Percentiles rank a stretch among this genome's conserved stretches.
These are phyloP conservation scores for Mimachlamys varia DNA, from an alignment of 2,888 invertebrate genomes.

Conservation along the genomic window DNA sequence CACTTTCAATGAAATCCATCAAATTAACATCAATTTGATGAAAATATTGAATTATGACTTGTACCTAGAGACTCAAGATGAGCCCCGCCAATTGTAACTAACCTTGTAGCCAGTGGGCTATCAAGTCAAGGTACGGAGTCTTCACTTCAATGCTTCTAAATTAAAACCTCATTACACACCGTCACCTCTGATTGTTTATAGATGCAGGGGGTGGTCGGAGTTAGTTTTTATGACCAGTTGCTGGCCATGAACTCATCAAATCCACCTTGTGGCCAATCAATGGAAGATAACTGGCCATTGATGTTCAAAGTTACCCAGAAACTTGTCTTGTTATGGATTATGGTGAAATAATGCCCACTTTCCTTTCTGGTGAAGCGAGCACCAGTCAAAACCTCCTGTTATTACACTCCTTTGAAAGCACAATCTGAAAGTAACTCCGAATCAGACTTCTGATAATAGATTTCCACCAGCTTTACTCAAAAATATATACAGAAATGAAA, in stretches of 20 bases:
- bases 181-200: slow-evolving; percentile 15
- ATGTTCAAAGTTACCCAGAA: slow-evolving; percentile 6
- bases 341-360: neutral
- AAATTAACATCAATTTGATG: slow-evolving; percentile 1
- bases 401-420: neutral
- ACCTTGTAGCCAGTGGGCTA: neutral
- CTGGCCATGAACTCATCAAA: slow-evolving; percentile 12
- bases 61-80: neutral
- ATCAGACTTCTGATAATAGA: neutral
- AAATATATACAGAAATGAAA: no score
- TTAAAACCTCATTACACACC: slow-evolving; percentile 4
- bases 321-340: slow-evolving; percentile 8
- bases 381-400: neutral
- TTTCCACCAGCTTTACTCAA: no score
- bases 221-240: neutral
- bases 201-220: neutral
- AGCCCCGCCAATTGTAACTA: neutral
- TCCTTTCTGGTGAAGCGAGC: neutral
- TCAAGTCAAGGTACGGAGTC: neutral
- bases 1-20: neutral
- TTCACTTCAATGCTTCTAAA: neutral
- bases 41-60: slow-evolving; percentile 20
- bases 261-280: neutral
- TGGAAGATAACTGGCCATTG: neutral
- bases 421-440: no score